These are phyloP conservation scores for Arrhamphus sclerolepis DNA, from an alignment of 2,797 vertebrate species.

Conservation along the genomic window DNA sequence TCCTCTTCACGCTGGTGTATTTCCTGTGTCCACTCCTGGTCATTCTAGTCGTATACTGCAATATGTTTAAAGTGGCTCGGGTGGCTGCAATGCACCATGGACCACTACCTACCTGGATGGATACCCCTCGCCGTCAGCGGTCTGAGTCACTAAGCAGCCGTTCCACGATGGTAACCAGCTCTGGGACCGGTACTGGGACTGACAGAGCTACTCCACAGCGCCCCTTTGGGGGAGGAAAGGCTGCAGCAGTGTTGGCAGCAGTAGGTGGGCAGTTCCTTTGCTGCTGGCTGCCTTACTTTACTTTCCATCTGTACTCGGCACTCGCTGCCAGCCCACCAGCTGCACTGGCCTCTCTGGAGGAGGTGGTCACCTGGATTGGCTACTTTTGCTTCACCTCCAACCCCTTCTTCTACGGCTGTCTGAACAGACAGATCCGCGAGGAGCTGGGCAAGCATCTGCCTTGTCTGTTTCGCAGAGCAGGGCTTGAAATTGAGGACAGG, in stretches of 20 bases:
- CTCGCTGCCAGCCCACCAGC: constrained; percentile 84
- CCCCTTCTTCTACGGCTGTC: constrained; percentile 97
- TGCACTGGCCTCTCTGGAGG: constrained; percentile 87
- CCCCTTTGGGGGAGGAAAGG: constrained; percentile 92
- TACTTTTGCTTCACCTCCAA: constrained; percentile 99
- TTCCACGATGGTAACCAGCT: constrained; percentile 95
- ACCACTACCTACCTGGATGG: constrained; percentile 94
- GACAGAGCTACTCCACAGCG: constrained; percentile 89
- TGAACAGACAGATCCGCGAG: constrained; percentile 96
- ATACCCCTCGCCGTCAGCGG: constrained; percentile 88
- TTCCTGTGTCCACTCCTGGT: constrained; percentile 93
- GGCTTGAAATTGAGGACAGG: constrained; percentile 85
- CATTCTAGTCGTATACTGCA: constrained; percentile 96
- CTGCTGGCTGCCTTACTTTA: constrained; percentile 98
- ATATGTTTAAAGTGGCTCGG: constrained; percentile 97
- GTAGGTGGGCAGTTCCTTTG: constrained; percentile 96
- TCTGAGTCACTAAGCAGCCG: constrained; percentile 95
- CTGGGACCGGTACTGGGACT: constrained; percentile 78
- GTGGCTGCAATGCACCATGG: constrained; percentile 96
- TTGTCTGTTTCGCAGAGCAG: constrained; percentile 89
- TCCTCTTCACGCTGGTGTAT: constrained; percentile 92
- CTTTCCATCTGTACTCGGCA: constrained; percentile 93
- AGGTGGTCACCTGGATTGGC: constrained; percentile 95
- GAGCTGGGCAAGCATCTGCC: constrained; percentile 92
- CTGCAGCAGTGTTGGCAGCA: constrained; percentile 90